Conservation (phyloP, 2,113 vertebrate species). For the Dasyprocta punctata region DNA sequence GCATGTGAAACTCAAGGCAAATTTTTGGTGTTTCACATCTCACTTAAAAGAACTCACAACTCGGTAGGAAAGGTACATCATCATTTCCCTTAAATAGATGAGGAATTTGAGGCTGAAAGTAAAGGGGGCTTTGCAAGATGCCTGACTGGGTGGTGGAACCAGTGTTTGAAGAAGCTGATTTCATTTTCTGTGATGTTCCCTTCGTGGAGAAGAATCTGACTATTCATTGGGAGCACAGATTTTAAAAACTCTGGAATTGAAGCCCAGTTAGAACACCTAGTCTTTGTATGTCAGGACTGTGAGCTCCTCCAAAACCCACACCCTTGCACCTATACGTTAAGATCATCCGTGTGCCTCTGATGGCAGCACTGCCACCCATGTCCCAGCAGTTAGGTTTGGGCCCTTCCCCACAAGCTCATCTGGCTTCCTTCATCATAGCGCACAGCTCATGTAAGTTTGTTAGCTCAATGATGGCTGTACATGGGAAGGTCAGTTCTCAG, state of each 20-base stretch:
- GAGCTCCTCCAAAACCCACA: not conserved
- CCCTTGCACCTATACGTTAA: not conserved
- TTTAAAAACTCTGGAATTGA: not conserved
- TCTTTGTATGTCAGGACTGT: not conserved
- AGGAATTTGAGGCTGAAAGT: not conserved
- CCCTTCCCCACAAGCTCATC: not conserved
- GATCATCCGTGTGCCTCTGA: not conserved
- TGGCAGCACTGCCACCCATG: no score
- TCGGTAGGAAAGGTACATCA: not conserved
- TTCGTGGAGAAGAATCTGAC: not conserved
- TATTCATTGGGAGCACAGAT: not conserved
- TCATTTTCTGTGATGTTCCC: not conserved
- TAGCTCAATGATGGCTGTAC: not conserved
- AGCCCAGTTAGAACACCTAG: not conserved
- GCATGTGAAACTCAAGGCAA: not conserved
- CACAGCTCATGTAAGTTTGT: no score
- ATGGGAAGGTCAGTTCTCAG: not conserved
- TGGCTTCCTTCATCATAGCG: not conserved
- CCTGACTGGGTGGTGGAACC: not conserved
- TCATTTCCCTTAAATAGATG: not conserved
- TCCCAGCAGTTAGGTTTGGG: not conserved
- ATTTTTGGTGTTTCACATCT: not conserved
- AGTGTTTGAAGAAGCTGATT: not conserved
- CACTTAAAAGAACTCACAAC: not conserved
- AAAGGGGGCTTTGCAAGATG: no score